phyloP scores from a whole-genome alignment of 2,888 invertebrate genomes.

The Hemaris fuciformis region DNA sequence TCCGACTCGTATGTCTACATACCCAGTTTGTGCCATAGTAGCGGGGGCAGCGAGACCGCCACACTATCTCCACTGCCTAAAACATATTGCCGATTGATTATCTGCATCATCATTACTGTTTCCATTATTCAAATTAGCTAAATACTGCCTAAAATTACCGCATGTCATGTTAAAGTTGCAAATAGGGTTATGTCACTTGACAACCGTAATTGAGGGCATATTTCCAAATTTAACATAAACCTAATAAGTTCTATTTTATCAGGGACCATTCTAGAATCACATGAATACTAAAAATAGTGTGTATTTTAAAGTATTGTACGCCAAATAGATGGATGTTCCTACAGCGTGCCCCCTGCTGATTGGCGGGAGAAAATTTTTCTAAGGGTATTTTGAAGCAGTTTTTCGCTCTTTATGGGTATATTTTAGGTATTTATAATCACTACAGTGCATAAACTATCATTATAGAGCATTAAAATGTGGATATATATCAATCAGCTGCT shows the following conservation, averaged over 20 bases:
- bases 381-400: slow-evolving; percentile 46
- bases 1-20: slow-evolving; percentile 49
- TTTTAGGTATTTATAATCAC: slow-evolving; percentile 44
- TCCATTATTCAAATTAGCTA: slow-evolving; percentile 40
- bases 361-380: slow-evolving; percentile 75
- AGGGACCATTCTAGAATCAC: slow-evolving; percentile 31
- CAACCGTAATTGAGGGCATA: slow-evolving; percentile 64
- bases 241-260: slow-evolving; percentile 34
- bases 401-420: slow-evolving; percentile 31
- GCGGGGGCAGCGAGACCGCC: slow-evolving; percentile 48
- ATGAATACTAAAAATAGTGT: slow-evolving; percentile 27
- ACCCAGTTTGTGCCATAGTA: slow-evolving; percentile 76
- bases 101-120: slow-evolving; percentile 29
- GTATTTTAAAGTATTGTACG: slow-evolving; percentile 40
- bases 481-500: slow-evolving; percentile 66
- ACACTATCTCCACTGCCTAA: slow-evolving; percentile 52
- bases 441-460: slow-evolving; percentile 45
- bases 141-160: slow-evolving; percentile 68
- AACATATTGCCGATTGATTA: slow-evolving; percentile 48
- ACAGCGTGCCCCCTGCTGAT: slow-evolving; percentile 78
- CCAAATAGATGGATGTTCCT: slow-evolving; percentile 43
- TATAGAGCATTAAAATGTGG: slow-evolving; percentile 40
- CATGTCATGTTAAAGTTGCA: slow-evolving; percentile 76
- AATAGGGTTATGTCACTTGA: slow-evolving; percentile 81
- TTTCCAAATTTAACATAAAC: slow-evolving; percentile 46